Base-by-base conservation (phyloP, 2,797 vertebrate genomes). In the Enteromius anoplus region DNA sequence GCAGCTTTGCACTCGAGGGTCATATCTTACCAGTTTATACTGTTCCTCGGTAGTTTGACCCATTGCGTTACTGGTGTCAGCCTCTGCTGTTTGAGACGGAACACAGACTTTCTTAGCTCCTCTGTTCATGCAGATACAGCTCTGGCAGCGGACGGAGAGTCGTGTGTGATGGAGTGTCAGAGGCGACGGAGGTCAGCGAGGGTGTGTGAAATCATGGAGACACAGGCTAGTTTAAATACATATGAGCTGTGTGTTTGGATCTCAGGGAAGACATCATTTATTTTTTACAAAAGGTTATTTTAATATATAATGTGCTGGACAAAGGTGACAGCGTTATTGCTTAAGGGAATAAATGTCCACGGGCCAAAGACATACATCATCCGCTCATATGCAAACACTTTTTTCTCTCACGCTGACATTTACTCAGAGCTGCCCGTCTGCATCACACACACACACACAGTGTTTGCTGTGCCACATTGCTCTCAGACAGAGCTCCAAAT, bases 261-360 rank as follows among this genome's bases (percentile, higher is more conserved):
- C 12, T 55, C 32, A 21, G 21, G 32, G 6, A 55, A 75, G 51
- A 75, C 10, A 34, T 53, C 17, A 9, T 23, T 21, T 47, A 47
- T 9, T 53, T n/a, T 92, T 93, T 92, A 91, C 91, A 92, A 93
- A 91, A 93, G 94, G 93, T 91, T 91, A 84, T 95, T 95, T 95
- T 94, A 93, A 94, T 96, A 94, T 95, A 95, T 95, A 94, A 93
- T 93, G 90, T 93, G 93, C 93, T 93, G 91, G 88, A 82, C 92
- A 90, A 91, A 91, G 90, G 92, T 90, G 85, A 92, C 90, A 90
- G 90, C 85, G 90, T 92, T 91, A 93, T 93, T 93, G 90, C 93
- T 92, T 93, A 91, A 92, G 94, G 93, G 93, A 93, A 93, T 95
- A 91, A 89, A 91, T 86, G 92, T 88, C 93, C 73, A 83, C 85